Evolutionary conservation across 2,113 vertebrate species (phyloP), one percentile per base, ranked within the genome.

Genomic region (Apodemus sylvaticus): DNA sequence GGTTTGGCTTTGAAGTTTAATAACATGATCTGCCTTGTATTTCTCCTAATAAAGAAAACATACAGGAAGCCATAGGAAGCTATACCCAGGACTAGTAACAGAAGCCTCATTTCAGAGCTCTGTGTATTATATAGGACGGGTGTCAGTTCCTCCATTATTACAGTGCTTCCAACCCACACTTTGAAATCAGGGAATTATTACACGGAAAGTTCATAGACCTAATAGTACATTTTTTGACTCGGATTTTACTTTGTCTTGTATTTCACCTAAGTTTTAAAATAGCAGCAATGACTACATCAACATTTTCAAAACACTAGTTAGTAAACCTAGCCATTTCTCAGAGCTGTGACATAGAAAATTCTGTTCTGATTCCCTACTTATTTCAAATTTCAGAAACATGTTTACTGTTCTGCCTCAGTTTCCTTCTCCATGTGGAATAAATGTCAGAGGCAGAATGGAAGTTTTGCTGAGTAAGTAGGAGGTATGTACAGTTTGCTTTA

Each of bases 401-500:
- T 64, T 89, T 31, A 45, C 17, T 89, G 19, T 4, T 73, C 24
- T 58, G 48, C 64, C 88, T 95, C 71, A 48, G 55, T 81, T 55
- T 94, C 81, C 55, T 76, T 88, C 39, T 53, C 36, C 53, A 70
- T 45, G 53, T 29, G 53, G 58, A 73, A 82, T 55, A 83, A 86
- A 78, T 74, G 58, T 81, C 81, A 86, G 77, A 71, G 24, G 79
- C n/a, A 94, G 62, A 96, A 89, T 29, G 55, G 73, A 82, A 39
- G 45, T 78, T 91, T 83, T 19, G 58, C 76, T 85, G 91, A 87
- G 55, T 60, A 77, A 73, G 86, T 42, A 58, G 73, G 62, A 91
- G 70, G 73, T 83, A 91, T 83, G 73, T 73, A 66, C 20, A 94
- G 45, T 55, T 70, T 83, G 64, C 91, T 97, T 96, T 96, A 90